These are phyloP conservation scores for Diabrotica undecimpunctata DNA, from an alignment of 1,140 invertebrate genomes.

Conservation along the genomic window DNA sequence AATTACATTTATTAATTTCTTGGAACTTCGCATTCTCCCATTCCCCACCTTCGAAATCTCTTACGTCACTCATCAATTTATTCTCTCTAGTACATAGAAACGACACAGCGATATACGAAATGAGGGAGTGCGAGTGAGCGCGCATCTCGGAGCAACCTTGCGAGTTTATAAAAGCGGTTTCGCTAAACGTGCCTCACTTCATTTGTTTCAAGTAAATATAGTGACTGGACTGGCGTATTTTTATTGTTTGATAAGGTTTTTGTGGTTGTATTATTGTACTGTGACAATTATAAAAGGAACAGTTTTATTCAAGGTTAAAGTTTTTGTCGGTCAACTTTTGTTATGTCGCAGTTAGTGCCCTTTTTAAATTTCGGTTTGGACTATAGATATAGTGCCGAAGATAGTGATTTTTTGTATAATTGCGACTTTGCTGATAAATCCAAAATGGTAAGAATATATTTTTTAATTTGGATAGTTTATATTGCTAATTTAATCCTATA, in stretches of 20 bases:
- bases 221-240: neutral
- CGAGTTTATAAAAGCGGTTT: slow-evolving; percentile 13
- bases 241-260: slow-evolving; percentile 5
- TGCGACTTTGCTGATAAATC: slow-evolving; percentile 28
- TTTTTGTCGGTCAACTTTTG: slow-evolving; percentile 18
- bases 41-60: slow-evolving; percentile 6
- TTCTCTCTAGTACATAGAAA: neutral
- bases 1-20: neutral
- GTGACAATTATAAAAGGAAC: neutral
- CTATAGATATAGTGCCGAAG: slow-evolving; percentile 28
- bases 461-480: neutral
- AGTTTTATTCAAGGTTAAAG: neutral
- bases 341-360: slow-evolving; percentile 47
- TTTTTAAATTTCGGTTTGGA: slow-evolving; percentile 44
- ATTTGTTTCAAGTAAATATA: slow-evolving; percentile 12
- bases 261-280: neutral
- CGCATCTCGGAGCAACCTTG: neutral
- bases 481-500: too few relatives aligned
- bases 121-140: neutral
- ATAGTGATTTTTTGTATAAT: slow-evolving; percentile 33
- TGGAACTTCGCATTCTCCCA: neutral
- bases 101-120: neutral
- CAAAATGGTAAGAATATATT: slow-evolving; percentile 41
- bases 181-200: slow-evolving; percentile 11
- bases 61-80: slow-evolving; percentile 13